A percentile compares a stretch with the other conserved stretches of the same genome.
phyloP scores from a whole-genome alignment of 1,140 invertebrate genomes.

The Plutomurus gul region DNA sequence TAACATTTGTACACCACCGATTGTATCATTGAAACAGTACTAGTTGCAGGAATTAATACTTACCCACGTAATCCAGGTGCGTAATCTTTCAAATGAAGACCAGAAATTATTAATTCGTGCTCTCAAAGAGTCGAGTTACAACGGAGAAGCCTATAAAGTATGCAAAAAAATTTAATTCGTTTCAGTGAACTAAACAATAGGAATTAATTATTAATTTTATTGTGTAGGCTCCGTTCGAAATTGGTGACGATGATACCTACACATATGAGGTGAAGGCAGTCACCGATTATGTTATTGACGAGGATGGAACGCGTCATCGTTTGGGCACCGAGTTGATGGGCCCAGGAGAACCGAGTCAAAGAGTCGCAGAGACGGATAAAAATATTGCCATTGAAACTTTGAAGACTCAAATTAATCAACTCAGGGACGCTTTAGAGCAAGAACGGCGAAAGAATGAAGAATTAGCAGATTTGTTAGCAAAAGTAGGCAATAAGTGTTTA shows the following conservation, averaged over 20 bases:
- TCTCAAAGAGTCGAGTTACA: too few species aligned
- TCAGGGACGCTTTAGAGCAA: background rate
- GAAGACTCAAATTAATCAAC: conserved; percentile 9
- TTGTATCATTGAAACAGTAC: too few species aligned
- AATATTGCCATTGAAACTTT: conserved; percentile 5
- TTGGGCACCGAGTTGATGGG: background rate
- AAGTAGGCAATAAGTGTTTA: background rate
- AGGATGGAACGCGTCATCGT: background rate
- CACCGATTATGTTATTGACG: background rate
- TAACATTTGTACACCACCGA: too few species aligned
- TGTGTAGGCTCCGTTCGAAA: background rate
- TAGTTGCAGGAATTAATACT: too few species aligned
- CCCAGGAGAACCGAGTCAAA: background rate
- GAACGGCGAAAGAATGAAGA: background rate
- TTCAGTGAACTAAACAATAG: too few species aligned
- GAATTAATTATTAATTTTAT: background rate
- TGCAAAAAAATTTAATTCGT: too few species aligned
- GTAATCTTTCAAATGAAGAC: too few species aligned
- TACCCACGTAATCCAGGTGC: too few species aligned
- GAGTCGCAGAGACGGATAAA: background rate
- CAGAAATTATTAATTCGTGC: too few species aligned
- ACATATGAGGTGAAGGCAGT: background rate
- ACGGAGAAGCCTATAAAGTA: too few species aligned
- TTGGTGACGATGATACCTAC: background rate
- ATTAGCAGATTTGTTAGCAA: background rate